These are phyloP conservation scores for Ploceus nigricollis DNA, from an alignment of 2,113 vertebrate genomes.

Conservation along the genomic window DNA sequence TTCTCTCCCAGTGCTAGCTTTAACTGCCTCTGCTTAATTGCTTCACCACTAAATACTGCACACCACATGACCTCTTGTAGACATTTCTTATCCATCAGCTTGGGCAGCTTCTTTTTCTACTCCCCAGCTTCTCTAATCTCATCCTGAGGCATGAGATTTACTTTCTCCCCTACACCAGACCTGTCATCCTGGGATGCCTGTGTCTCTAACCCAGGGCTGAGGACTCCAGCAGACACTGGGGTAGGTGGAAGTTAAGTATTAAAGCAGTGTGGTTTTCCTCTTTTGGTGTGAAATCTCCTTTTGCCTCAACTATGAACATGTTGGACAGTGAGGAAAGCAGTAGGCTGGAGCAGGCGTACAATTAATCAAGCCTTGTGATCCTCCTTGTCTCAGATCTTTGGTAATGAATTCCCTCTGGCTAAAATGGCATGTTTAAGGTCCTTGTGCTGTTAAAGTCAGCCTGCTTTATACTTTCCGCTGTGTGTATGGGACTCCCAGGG, in stretches of 20 bases:
- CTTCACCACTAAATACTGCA: neutral
- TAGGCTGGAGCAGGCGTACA: neutral
- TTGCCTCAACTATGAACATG: neutral
- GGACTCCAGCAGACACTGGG: neutral
- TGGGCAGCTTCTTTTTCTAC: neutral
- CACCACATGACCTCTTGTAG: neutral
- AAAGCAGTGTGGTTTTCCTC: neutral
- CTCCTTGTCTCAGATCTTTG: neutral
- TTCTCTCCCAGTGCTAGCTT: neutral
- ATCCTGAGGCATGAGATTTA: neutral
- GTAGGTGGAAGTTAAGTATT: neutral
- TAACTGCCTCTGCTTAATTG: neutral
- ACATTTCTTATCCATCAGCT: neutral
- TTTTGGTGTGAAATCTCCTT: constrained; percentile 1
- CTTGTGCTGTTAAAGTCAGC: neutral
- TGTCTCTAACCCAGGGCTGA: neutral
- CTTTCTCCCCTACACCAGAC: neutral
- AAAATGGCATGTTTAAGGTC: neutral
- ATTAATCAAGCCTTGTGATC: neutral
- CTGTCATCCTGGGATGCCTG: neutral
- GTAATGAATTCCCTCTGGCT: neutral
- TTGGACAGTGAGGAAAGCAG: neutral
- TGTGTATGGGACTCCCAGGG: neutral
- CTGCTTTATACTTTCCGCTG: neutral
- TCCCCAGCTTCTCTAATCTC: neutral